Percentiles rank a stretch among this genome's conserved stretches.
Conservation (phyloP, 2,797 vertebrate genomes). For the Cirrhinus molitorella region DNA sequence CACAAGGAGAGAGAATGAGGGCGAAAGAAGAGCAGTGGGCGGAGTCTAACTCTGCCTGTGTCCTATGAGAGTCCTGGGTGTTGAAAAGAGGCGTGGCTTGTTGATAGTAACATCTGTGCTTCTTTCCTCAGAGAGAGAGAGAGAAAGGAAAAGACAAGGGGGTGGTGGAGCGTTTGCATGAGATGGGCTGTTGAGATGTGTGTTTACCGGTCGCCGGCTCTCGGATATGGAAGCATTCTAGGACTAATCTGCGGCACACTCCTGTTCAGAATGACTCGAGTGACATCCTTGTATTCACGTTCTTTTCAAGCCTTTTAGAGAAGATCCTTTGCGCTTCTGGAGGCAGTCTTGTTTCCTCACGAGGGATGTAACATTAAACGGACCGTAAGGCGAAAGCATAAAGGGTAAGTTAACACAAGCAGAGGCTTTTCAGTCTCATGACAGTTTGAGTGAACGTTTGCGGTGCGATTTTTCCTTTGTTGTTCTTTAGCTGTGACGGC, state of each 20-base stretch:
- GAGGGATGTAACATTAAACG: constrained; percentile 42
- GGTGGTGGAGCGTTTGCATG: constrained; percentile 61
- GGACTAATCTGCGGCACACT: not conserved
- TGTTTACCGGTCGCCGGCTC: constrained; percentile 55
- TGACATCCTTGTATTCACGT: not conserved
- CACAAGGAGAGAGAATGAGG: constrained; percentile 3
- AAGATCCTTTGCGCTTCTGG: not conserved
- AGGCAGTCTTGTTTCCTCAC: constrained; percentile 35
- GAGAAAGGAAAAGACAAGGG: constrained; percentile 2
- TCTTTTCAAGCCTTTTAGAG: constrained; percentile 12
- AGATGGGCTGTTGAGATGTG: constrained; percentile 64
- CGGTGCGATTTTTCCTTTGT: constrained; percentile 69
- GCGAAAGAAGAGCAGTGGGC: constrained; percentile 64
- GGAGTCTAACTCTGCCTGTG: constrained; percentile 66
- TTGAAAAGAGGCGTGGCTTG: constrained; percentile 80
- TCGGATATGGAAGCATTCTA: constrained; percentile 5
- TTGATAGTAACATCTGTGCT: constrained; percentile 79
- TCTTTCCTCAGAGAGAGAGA: constrained; percentile 73
- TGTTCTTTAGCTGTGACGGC: constrained; percentile 61
- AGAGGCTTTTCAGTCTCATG: constrained; percentile 22
- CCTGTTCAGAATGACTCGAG: constrained; percentile 12
- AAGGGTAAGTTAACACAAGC: constrained; percentile 54
- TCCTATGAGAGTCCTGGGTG: constrained; percentile 79
- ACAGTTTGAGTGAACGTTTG: constrained; percentile 48
- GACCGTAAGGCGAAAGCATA: constrained; percentile 31